Evolutionary conservation across 2,888 invertebrate genomes (phyloP), one percentile per base, ranked within the genome.

Genomic region (Malacosoma neustria): DNA sequence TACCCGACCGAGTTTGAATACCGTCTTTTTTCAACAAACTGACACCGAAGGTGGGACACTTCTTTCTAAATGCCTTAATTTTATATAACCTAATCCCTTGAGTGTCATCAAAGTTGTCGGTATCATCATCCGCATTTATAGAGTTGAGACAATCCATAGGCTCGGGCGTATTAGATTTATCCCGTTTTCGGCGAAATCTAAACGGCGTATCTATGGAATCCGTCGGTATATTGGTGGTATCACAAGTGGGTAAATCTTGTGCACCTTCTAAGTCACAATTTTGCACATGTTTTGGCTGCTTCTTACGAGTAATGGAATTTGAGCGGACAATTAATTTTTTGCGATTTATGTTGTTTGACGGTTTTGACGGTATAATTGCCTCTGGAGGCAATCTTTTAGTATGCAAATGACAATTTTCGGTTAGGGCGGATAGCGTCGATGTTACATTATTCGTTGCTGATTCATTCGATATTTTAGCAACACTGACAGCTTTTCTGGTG

Each of bases 11-110:
- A 1, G 87, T 86, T 41, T 84, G 82, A 4, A 85, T 57, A 37
- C 82, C 79, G 4, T 87, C 86, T 37, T 85, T 86, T 48, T 86
- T 85, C 3, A 77, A 42, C 40, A 79, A 51, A 48, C 75, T 72
- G 0, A 76, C 74, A 0, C 79, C 77, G 39, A 81, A 77, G 1
- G 75, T 68, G 3, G 82, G 84, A 36, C 77, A 79, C 49, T 84
- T 86, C 56, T 84, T 84, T 30, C 87, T 54, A 33, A 85, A 45
- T 13, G 87, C 87, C 48, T 87, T 87, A 13, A 87, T 87, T 42
- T 85, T 86, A 46, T 84, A 87, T 5, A 87, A 47, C 43, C 84
- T 84, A 42, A 85, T 85, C 0, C 87, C 87, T 54, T 87, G 87
- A 0, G 79, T 72, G 45, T 87, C 87, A 13, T 87, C 86, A 11